Evolutionary conservation across 1,140 invertebrate genomes (phyloP).

Genomic region (Leptinotarsa texana): DNA sequence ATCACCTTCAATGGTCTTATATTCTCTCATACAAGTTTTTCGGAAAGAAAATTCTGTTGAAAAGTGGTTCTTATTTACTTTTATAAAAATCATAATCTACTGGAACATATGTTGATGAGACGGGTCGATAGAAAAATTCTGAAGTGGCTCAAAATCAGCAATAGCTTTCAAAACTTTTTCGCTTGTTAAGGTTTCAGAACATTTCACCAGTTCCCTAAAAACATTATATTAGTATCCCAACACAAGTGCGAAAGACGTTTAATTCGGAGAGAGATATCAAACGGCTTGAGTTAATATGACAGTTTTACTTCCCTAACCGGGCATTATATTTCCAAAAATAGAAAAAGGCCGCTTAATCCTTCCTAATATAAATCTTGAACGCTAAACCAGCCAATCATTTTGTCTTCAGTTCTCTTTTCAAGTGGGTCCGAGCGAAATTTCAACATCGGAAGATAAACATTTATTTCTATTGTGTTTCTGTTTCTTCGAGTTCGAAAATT

Average conservation of each 20-base stretch:
- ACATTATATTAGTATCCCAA: slow-evolving; percentile 43
- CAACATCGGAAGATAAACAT: slow-evolving; percentile 19
- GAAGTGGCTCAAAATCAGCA: no score
- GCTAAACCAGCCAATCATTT: slow-evolving; percentile 43
- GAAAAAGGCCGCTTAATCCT: slow-evolving; percentile 44
- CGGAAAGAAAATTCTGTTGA: no score
- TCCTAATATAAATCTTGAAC: slow-evolving; percentile 46
- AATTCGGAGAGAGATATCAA: slow-evolving; percentile 41
- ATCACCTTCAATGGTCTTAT: no score
- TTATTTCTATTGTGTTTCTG: slow-evolving; percentile 23
- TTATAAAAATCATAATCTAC: no score
- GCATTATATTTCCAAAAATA: slow-evolving; percentile 43
- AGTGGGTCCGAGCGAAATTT: not conserved
- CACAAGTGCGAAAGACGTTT: slow-evolving; percentile 43
- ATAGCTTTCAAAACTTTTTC: no score
- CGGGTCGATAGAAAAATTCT: no score
- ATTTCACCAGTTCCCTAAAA: slow-evolving; percentile 7
- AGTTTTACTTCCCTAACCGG: slow-evolving; percentile 39
- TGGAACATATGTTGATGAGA: no score
- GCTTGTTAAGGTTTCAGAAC: not conserved
- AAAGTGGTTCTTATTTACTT: no score
- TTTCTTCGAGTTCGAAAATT: slow-evolving; percentile 17
- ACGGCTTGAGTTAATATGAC: slow-evolving; percentile 39
- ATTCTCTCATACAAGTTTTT: no score
- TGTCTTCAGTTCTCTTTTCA: not conserved